Conservation (phyloP, 2,888 invertebrate genomes). For the Limnephilus lunatus region DNA sequence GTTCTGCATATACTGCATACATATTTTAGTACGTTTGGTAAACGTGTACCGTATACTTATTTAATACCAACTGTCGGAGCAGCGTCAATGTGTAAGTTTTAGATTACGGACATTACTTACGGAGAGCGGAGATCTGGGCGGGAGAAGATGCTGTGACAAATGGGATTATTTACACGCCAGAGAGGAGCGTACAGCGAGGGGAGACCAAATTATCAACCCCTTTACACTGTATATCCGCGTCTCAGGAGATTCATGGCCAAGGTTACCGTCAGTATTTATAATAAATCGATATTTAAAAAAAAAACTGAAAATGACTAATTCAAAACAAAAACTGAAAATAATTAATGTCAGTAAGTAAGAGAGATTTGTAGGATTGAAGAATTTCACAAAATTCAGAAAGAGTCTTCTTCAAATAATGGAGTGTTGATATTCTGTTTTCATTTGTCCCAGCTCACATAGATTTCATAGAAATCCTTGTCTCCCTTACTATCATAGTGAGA, state of each 20-base stretch:
- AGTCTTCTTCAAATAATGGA: not conserved
- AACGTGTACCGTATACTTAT: not conserved
- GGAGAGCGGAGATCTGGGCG: conserved; percentile 11
- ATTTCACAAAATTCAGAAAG: not conserved
- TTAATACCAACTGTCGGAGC: not conserved
- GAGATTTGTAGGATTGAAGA: not conserved
- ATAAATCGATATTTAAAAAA: not conserved
- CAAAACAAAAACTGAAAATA: too few relatives aligned
- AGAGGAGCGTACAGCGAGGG: not conserved
- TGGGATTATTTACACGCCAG: conserved; percentile 39
- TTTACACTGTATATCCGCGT: too few relatives aligned
- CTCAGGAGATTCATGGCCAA: not conserved
- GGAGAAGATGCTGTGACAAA: conserved; percentile 14
- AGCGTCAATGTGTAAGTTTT: conserved; percentile 29
- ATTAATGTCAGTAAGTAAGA: not conserved
- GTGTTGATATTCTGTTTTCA: not conserved
- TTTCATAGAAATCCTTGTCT: too few relatives aligned
- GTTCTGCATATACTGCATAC: not conserved
- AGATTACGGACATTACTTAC: conserved; percentile 37
- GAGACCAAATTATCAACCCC: not conserved
- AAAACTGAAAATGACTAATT: too few relatives aligned
- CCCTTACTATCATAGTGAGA: too few relatives aligned
- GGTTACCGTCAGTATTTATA: not conserved
- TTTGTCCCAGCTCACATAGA: too few relatives aligned
- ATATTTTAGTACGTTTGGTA: not conserved